Percentiles rank a stretch among this genome's conserved stretches.
These are phyloP conservation scores for Luperina testacea DNA, from an alignment of 2,888 invertebrate species.

Conservation along the genomic window DNA sequence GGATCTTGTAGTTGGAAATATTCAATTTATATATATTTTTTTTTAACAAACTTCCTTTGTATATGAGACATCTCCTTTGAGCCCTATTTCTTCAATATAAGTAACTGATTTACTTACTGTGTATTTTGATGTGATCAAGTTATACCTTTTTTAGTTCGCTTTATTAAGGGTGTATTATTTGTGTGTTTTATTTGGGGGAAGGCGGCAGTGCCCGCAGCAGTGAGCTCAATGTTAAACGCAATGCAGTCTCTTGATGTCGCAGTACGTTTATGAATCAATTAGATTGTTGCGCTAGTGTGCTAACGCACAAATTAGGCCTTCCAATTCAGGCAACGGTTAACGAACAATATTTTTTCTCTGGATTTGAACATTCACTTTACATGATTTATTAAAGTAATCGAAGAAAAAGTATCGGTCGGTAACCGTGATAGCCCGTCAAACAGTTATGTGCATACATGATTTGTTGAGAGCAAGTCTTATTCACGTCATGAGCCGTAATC, in stretches of 20 bases:
- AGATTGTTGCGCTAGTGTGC: constrained; percentile 89
- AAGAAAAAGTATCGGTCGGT: constrained; percentile 79
- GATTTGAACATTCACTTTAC: constrained; percentile 41
- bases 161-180: constrained; percentile 86
- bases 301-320: constrained; percentile 86
- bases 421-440: constrained; percentile 78
- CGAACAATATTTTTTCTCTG: constrained; percentile 78
- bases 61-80: constrained; percentile 66
- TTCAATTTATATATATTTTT: constrained; percentile 37
- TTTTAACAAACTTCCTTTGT: constrained; percentile 38
- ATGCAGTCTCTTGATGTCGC: constrained; percentile 91
- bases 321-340: constrained; percentile 81
- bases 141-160: constrained; percentile 64
- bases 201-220: constrained; percentile 93
- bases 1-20: constrained; percentile 44
- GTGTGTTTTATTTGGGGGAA: constrained; percentile 90
- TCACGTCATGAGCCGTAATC: constrained; percentile 81
- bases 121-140: constrained; percentile 61
- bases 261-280: constrained; percentile 89
- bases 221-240: constrained; percentile 94
- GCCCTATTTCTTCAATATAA: constrained; percentile 50
- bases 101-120: constrained; percentile 57
- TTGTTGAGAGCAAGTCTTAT: constrained; percentile 78
- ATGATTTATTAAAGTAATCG: constrained; percentile 28
- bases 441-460: constrained; percentile 81